Evolutionary conservation across 2,113 vertebrate genomes (phyloP), one percentile per base, ranked within the genome.

Genomic region (Dasyprocta punctata): DNA sequence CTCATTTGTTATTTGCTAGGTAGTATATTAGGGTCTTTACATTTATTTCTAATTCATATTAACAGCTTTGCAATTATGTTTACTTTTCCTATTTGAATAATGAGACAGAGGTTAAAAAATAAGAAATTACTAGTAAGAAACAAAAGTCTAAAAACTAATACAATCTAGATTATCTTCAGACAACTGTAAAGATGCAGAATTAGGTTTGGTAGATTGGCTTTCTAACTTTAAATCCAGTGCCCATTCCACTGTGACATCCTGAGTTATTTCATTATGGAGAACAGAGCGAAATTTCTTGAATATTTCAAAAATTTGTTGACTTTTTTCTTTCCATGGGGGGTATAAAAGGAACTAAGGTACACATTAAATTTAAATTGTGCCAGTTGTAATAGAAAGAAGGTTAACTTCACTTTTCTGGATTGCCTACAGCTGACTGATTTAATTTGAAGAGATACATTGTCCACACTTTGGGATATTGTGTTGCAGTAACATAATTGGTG

Each of bases 371-470:
- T 78, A 93, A 86, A 80, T 69, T 12, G 11, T 49, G 7, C 16
- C 6, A 58, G 24, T 56, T 26, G 84, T 78, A 80, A 52, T 69
- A 33, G 20, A 90, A 93, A 41, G 28, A 90, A 80, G 49, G 11
- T 7, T 87, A 24, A 24, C 12, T 90, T 92, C 36, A 11, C 17
- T 38, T 87, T 96, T 94, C 83, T 73, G 14, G 14, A 52, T 90
- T 92, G 47, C 61, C 44, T 63, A 58, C 24, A 47, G 58, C n/a
- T 49, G 56, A 52, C 44, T 88, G 58, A 94, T 77, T 88, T 92
- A 75, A 92, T 89, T 95, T 58, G 60, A 95, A 95, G 19, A 63
- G n/a, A 93, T 83, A 54, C 20, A 36, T 69, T 85, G 26, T 86
- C 78, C 54, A 71, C 4, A 16, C 44, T 92, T 87, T 28, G 61